phyloP scores from a whole-genome alignment of 2,888 invertebrate species.

The Drosophila stalkeri region DNA sequence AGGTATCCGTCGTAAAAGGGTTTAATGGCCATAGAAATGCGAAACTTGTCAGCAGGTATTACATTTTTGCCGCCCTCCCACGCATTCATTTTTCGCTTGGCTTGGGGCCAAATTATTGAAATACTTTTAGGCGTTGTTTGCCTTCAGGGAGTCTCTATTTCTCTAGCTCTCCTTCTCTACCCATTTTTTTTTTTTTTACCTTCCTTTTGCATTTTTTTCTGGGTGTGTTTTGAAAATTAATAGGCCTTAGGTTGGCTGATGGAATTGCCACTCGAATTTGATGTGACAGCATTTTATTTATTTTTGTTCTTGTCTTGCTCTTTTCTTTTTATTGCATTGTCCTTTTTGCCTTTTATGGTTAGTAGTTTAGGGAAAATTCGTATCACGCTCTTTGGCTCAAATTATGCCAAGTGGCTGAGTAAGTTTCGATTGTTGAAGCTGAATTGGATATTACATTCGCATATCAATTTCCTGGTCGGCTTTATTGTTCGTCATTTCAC shows the following conservation, averaged over 20 bases:
- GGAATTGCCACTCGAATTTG: slow-evolving; percentile 77
- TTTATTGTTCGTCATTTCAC: slow-evolving; percentile 49
- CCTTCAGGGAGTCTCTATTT: slow-evolving; percentile 14
- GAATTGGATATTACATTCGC: slow-evolving; percentile 57
- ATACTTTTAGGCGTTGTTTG: slow-evolving; percentile 66
- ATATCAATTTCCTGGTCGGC: slow-evolving; percentile 40
- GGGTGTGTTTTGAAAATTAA: slow-evolving; percentile 61
- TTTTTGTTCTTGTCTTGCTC: slow-evolving; percentile 55
- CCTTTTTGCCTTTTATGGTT: slow-evolving; percentile 23
- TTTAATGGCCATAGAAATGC: slow-evolving; percentile 77
- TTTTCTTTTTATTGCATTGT: slow-evolving; percentile 51
- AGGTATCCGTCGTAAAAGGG: slow-evolving; percentile 72
- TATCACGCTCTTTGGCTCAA: slow-evolving; percentile 67
- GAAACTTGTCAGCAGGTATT: slow-evolving; percentile 77
- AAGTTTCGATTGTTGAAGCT: slow-evolving; percentile 54
- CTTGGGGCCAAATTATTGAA: slow-evolving; percentile 67
- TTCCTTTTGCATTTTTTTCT: slow-evolving; percentile 6
- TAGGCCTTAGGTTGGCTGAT: slow-evolving; percentile 54
- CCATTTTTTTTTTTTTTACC: neutral
- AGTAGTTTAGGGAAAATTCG: slow-evolving; percentile 46
- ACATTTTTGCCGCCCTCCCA: slow-evolving; percentile 25
- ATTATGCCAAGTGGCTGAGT: slow-evolving; percentile 77
- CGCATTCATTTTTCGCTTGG: neutral
- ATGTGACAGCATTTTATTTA: slow-evolving; percentile 76
- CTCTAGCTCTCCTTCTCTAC: neutral